phyloP scores from a whole-genome alignment of 2,797 vertebrate species.

The Notamacropus eugenii region DNA sequence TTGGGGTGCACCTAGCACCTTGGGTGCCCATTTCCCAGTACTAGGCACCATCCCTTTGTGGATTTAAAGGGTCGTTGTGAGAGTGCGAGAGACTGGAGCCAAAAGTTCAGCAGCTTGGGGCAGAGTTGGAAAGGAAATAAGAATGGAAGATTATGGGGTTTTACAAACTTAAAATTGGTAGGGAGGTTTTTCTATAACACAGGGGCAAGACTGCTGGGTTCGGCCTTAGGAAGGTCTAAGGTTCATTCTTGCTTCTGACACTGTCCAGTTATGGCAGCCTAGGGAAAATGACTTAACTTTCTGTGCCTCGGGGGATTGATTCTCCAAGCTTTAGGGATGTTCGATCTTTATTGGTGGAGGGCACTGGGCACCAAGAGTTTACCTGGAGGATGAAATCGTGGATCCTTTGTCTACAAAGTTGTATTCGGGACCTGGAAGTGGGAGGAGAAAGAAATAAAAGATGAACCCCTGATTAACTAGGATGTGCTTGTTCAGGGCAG shows the following conservation, averaged over 20 bases:
- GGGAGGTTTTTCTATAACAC: background rate
- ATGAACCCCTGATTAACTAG: background rate
- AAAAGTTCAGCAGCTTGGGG: background rate
- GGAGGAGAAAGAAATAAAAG: background rate
- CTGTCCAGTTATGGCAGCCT: background rate
- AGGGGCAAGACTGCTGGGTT: background rate
- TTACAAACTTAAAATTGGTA: background rate
- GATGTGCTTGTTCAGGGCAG: background rate
- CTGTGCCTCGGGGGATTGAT: background rate
- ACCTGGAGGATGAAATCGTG: background rate
- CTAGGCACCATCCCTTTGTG: constrained; percentile 15
- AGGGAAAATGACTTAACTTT: background rate
- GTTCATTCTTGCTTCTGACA: background rate
- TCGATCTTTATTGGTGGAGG: background rate
- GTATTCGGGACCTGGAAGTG: background rate
- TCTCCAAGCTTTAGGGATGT: background rate
- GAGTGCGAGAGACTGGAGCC: constrained; percentile 13
- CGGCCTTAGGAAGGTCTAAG: background rate
- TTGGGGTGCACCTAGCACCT: constrained; percentile 1
- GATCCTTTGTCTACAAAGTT: background rate
- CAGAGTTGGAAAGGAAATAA: background rate
- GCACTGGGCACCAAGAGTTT: background rate
- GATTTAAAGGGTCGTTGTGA: background rate
- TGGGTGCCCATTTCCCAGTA: constrained; percentile 10
- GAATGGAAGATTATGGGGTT: background rate